These are phyloP conservation scores for Xiphorhynchus elegans DNA, from an alignment of 2,113 vertebrate genomes.

Conservation along the genomic window DNA sequence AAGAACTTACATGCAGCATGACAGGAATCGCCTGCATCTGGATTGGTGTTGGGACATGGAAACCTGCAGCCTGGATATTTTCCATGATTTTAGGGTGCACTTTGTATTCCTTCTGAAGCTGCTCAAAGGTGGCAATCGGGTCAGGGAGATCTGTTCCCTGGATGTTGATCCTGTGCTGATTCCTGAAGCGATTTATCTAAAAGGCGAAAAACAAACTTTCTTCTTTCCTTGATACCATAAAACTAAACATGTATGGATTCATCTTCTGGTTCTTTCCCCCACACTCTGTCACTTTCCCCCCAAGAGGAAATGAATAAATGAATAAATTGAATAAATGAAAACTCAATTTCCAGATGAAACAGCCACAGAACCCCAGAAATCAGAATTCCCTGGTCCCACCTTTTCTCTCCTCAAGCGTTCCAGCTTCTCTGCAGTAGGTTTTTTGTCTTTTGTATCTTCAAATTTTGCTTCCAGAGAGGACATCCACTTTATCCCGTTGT, in stretches of 20 bases:
- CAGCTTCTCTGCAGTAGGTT: slow-evolving; percentile 80
- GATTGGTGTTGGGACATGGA: slow-evolving; percentile 85
- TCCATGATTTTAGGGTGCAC: slow-evolving; percentile 84
- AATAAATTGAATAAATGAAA: not conserved
- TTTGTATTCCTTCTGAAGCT: slow-evolving; percentile 87
- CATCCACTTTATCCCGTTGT: slow-evolving; percentile 83
- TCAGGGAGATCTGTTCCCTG: slow-evolving; percentile 92
- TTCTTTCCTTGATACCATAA: not conserved
- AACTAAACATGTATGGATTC: fast-evolving
- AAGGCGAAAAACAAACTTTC: not conserved
- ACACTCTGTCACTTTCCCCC: not conserved
- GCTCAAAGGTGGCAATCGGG: slow-evolving; percentile 86
- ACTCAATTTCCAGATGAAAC: fast-evolving
- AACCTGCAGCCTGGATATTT: slow-evolving; percentile 85
- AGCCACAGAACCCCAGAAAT: not conserved
- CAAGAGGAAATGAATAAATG: not conserved
- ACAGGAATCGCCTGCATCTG: slow-evolving; percentile 96
- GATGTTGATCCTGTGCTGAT: slow-evolving; percentile 86
- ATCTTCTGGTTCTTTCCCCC: not conserved
- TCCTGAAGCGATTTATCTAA: slow-evolving; percentile 86
- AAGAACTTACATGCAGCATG: slow-evolving; percentile 89
- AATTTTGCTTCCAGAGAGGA: slow-evolving; percentile 81
- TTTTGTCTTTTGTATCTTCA: slow-evolving; percentile 71
- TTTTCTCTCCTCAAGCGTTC: slow-evolving; percentile 88
- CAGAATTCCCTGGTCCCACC: slow-evolving; percentile 67